Evolutionary conservation across 1,140 invertebrate genomes (phyloP), one percentile per base, ranked within the genome.

Genomic region (Drosophila ambigua): DNA sequence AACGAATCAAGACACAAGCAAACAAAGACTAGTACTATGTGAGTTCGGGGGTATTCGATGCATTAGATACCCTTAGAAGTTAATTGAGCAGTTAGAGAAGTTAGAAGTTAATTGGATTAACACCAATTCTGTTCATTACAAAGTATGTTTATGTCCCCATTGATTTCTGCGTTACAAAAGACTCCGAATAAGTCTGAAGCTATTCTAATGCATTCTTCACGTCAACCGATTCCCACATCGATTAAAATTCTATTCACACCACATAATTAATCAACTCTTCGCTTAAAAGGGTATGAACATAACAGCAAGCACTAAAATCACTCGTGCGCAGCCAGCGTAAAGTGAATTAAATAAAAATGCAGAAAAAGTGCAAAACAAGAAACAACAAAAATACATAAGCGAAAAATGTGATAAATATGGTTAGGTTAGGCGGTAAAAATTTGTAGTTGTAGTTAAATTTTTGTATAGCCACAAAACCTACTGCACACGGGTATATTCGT

Each of bases 381-480:
- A 39, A 26, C 57, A 54, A 53, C 44, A 62, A 2, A 41, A 46
- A 43, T 11, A 59, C 20, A 24, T 26, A 13, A 50, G 28, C 26
- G 35, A 64, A 61, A 67, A 50, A 49, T 46, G 11, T 39, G 66
- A 69, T 67, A 67, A 54, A 68, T 57, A 46, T 55, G 51, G 51
- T 69, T 69, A 13, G 64, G 44, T 69, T 69, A 13, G 64, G 44
- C 66, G 65, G 50, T 69, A 69, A 69, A 58, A 69, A 50, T 52
- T 50, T 69, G 65, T 35, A 69, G 65, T 43, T 69, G 31, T n/a
- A 67, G 62, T 49, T 54, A 15, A 15, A 31, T 24, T 69, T 31
- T 59, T 50, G 35, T 39, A 13, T 39, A 39, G 35, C 35, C 35
- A 39, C 2, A 39, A 11, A 4, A 39, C 35, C 9, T 3, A 11